Evolutionary conservation across 92 coral and sea anemone genomes (phyloP).

Genomic region (Actinernus sp.): DNA sequence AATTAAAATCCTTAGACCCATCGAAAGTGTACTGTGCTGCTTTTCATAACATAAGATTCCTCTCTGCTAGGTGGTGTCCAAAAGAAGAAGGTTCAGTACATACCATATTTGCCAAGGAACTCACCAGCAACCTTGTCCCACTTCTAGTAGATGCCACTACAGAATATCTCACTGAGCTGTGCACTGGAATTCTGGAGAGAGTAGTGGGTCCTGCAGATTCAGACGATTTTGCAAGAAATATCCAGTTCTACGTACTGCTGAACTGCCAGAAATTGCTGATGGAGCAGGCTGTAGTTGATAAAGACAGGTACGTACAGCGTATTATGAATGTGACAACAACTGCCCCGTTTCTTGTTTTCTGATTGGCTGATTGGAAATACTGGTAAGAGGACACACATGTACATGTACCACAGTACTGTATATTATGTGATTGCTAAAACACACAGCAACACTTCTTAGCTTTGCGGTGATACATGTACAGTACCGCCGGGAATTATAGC

Average conservation of each 20-base stretch:
- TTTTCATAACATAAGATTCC: too few species aligned
- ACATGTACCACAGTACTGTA: too few species aligned
- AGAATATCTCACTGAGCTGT: conserved; percentile 80
- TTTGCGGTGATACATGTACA: too few species aligned
- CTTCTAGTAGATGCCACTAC: conserved; percentile 93
- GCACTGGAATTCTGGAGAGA: conserved; percentile 74
- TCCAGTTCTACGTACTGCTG: conserved; percentile 83
- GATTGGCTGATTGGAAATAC: too few species aligned
- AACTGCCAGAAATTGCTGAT: conserved; percentile 88
- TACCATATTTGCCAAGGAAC: conserved; percentile 64
- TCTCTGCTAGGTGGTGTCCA: conserved; percentile 84
- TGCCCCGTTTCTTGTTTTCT: too few species aligned
- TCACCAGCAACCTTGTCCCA: conserved; percentile 76
- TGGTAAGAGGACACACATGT: too few species aligned
- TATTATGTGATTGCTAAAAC: too few species aligned
- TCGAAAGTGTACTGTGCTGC: too few species aligned
- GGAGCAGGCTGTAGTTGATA: conserved; percentile 79
- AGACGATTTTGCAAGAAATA: conserved; percentile 73
- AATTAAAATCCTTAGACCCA: too few species aligned
- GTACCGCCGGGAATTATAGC: too few species aligned
- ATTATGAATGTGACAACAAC: too few species aligned
- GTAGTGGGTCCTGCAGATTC: conserved; percentile 87
- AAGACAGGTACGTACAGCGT: conserved; percentile 64
- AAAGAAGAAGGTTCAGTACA: conserved; percentile 85
- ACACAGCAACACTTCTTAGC: too few species aligned